Conservation (phyloP, 1,140 invertebrate genomes). For the Drosophila teissieri region DNA sequence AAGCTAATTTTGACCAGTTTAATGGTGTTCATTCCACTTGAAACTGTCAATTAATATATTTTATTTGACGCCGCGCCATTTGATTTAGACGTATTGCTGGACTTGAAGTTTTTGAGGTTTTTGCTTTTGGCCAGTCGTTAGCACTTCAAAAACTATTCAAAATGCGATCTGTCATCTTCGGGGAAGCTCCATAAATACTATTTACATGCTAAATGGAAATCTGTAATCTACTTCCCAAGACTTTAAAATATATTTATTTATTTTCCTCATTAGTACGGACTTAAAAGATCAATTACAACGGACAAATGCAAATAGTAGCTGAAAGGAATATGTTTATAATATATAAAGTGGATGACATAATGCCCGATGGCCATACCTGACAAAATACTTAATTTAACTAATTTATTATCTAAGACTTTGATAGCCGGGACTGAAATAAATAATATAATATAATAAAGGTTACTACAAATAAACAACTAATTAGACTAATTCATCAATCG, state of each 20-base stretch:
- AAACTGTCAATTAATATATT: constrained; percentile 54
- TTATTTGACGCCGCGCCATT: constrained; percentile 20
- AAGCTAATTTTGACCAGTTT: constrained; percentile 45
- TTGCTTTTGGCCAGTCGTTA: background rate
- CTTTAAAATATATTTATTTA: constrained; percentile 16
- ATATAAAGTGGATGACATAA: constrained; percentile 17
- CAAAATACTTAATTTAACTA: constrained; percentile 29
- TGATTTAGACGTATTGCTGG: constrained; percentile 47
- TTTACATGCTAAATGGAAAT: constrained; percentile 21
- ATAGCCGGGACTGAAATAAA: constrained; percentile 22
- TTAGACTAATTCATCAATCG: constrained; percentile 36
- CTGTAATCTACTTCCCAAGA: background rate
- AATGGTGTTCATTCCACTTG: constrained; percentile 49
- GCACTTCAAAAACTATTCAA: constrained; percentile 1
- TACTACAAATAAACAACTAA: constrained; percentile 47
- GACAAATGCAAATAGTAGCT: constrained; percentile 7
- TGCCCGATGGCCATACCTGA: constrained; percentile 32
- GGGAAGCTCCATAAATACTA: constrained; percentile 11
- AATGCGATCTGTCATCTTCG: constrained; percentile 18
- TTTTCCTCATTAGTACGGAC: constrained; percentile 3
- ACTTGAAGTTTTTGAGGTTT: background rate
- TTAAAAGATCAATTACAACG: constrained; percentile 27
- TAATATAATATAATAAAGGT: constrained; percentile 37
- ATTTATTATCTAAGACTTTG: constrained; percentile 33
- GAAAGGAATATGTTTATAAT: constrained; percentile 21